phyloP scores from a whole-genome alignment of 53 echinoderm and acorn worm species.

The Hippasteria phrygiana region DNA sequence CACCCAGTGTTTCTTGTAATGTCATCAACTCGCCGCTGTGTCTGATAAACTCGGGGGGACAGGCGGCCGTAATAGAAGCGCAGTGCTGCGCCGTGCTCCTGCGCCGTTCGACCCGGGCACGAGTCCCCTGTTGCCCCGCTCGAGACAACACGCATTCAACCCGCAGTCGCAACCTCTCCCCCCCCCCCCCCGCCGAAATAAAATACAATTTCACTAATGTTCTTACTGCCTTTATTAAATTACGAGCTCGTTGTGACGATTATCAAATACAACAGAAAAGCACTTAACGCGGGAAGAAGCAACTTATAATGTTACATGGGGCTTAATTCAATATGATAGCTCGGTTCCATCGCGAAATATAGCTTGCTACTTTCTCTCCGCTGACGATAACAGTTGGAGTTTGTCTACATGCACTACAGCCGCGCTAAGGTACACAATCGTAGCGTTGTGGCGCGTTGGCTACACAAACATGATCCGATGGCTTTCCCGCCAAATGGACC shows the following conservation, averaged over 20 bases:
- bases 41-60: slow-evolving; percentile 16
- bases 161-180: neutral
- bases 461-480: slow-evolving; percentile 48
- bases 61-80: neutral
- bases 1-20: slow-evolving; percentile 38
- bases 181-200: slow-evolving; percentile 12
- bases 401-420: slow-evolving; percentile 16
- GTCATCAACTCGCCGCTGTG: slow-evolving; percentile 26
- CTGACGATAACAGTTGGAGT: neutral
- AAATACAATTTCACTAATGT: slow-evolving; percentile 69
- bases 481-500: slow-evolving; percentile 41
- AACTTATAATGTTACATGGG: slow-evolving; percentile 67
- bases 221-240: slow-evolving; percentile 79
- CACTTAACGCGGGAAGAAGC: slow-evolving; percentile 56
- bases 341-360: neutral
- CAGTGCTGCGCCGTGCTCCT: neutral
- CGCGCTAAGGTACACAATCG: slow-evolving; percentile 36
- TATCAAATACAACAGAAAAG: slow-evolving; percentile 67
- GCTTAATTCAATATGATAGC: slow-evolving; percentile 70
- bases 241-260: slow-evolving; percentile 76
- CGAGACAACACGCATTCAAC: neutral
- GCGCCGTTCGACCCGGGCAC: neutral
- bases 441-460: slow-evolving; percentile 12
- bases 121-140: neutral
- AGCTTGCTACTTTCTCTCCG: neutral